Conservation (phyloP, 2,888 invertebrate genomes). For the Allygus modestus region DNA sequence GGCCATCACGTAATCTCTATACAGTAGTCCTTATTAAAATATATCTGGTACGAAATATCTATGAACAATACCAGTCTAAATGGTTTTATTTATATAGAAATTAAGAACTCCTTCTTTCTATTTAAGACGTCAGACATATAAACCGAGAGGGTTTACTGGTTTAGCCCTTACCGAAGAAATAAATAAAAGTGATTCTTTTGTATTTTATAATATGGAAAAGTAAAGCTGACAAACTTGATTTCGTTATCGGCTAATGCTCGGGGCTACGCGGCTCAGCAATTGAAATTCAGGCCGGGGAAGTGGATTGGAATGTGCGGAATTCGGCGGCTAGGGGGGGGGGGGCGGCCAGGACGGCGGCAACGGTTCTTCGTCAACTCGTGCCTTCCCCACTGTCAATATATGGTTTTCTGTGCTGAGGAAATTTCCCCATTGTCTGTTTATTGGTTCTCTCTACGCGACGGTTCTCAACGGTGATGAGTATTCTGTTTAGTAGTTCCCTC, state of each 20-base stretch:
- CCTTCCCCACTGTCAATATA: conserved; percentile 48
- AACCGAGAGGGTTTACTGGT: too few relatives aligned
- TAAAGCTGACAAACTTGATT: conserved; percentile 39
- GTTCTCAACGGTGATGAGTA: neutral
- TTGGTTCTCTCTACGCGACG: neutral
- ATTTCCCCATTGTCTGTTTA: neutral
- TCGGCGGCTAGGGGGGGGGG: conserved; percentile 55
- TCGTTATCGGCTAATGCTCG: conserved; percentile 53
- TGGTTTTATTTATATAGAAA: too few relatives aligned
- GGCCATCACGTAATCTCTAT: too few relatives aligned
- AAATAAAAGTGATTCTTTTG: neutral
- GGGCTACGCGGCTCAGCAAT: conserved; percentile 57
- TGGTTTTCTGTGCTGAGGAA: neutral
- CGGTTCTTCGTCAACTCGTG: conserved; percentile 46
- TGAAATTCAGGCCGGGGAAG: conserved; percentile 62
- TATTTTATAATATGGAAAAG: conserved; percentile 25
- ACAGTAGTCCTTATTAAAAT: too few relatives aligned
- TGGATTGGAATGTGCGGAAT: conserved; percentile 61
- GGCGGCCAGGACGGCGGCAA: conserved; percentile 32
- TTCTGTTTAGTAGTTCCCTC: too few relatives aligned
- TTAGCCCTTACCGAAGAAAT: too few relatives aligned
- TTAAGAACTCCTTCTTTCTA: too few relatives aligned
- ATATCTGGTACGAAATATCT: too few relatives aligned
- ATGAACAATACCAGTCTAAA: too few relatives aligned
- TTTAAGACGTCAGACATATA: too few relatives aligned